phyloP scores from a whole-genome alignment of 2,113 vertebrate species.

The Gobiocypris rarus region DNA sequence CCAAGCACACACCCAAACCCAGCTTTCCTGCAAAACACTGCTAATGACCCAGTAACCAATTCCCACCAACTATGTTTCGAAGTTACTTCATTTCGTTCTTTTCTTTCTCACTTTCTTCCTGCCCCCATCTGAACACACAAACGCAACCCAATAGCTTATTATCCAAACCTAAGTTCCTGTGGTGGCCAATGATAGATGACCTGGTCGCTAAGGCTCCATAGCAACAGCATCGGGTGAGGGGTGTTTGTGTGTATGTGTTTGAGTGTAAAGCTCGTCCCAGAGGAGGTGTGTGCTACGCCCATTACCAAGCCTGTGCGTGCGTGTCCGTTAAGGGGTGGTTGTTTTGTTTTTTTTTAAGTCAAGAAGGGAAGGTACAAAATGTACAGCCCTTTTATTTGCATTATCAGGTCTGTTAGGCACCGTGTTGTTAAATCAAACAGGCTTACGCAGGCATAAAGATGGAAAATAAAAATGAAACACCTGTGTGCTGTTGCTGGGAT shows the following conservation, averaged over 20 bases:
- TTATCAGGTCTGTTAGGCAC: background rate
- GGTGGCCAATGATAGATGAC: conserved; percentile 67
- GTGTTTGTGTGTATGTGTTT: conserved; percentile 34
- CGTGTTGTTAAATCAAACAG: background rate
- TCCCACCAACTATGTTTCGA: background rate
- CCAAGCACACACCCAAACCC: background rate
- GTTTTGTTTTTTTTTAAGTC: conserved; percentile 9
- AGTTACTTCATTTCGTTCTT: conserved; percentile 39
- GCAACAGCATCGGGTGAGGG: conserved; percentile 72
- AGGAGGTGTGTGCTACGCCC: conserved; percentile 58
- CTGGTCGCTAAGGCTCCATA: conserved; percentile 72
- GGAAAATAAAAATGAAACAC: conserved; percentile 3
- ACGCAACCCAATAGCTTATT: conserved; percentile 45
- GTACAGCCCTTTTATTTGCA: conserved; percentile 1
- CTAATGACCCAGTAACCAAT: background rate
- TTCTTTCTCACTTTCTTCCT: background rate
- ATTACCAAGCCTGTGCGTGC: conserved; percentile 61
- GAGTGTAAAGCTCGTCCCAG: conserved; percentile 42
- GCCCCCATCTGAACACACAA: conserved; percentile 23
- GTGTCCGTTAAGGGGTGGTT: conserved; percentile 9
- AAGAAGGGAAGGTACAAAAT: background rate
- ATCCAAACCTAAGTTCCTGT: conserved; percentile 46
- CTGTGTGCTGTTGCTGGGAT: conserved; percentile 20
- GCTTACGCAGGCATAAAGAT: background rate
- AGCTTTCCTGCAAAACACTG: background rate